A percentile compares a stretch with the other conserved stretches of the same genome.
These are phyloP conservation scores for Gymnorhina tibicen DNA, from an alignment of 2,113 vertebrate species.

Conservation along the genomic window DNA sequence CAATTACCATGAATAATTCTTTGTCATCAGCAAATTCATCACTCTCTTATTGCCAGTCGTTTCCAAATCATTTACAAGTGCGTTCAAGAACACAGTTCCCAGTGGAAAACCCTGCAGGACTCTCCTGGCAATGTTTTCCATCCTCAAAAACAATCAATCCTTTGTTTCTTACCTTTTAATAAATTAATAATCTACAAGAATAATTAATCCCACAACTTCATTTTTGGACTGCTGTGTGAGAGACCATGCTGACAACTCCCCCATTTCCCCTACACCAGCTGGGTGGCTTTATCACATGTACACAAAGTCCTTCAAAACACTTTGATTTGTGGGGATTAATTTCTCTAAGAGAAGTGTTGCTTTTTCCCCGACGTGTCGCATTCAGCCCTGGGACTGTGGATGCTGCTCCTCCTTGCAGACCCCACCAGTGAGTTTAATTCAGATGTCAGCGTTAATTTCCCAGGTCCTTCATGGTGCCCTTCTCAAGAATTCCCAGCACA, in stretches of 20 bases:
- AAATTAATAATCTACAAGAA: not conserved
- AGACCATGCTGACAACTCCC: not conserved
- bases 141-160: not conserved
- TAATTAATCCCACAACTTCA: not conserved
- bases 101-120: not conserved
- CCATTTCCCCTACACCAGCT: not conserved
- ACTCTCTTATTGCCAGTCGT: not conserved
- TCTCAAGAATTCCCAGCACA: not conserved
- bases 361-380: not conserved
- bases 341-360: not conserved
- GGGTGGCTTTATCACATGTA: not conserved
- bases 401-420: not conserved
- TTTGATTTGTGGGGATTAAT: not conserved
- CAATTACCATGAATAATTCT: conserved; percentile 23
- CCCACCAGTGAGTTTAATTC: not conserved
- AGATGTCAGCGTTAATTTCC: not conserved
- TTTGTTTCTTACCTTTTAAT: not conserved
- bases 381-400: not conserved
- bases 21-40: not conserved
- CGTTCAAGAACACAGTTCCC: not conserved
- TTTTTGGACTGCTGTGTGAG: not conserved
- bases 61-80: not conserved
- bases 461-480: not conserved
- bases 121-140: not conserved
- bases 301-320: not conserved